These are phyloP conservation scores for Sisyra nigra DNA, from an alignment of 2,888 invertebrate species.

Conservation along the genomic window DNA sequence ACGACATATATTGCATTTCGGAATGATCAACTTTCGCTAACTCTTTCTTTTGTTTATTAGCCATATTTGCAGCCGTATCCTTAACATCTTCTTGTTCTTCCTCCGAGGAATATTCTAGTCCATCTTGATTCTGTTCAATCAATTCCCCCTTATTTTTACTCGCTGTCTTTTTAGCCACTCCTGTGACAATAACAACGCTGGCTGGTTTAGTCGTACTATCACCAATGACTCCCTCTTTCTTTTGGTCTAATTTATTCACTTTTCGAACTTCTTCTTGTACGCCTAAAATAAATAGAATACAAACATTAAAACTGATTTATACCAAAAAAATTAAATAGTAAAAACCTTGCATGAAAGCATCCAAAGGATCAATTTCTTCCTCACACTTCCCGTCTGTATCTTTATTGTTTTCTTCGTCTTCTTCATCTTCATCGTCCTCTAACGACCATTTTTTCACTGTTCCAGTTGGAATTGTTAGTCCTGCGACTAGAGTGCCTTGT, in stretches of 20 bases:
- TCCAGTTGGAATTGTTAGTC: conserved; percentile 26
- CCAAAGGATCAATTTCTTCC: conserved; percentile 82
- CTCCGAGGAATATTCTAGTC: conserved; percentile 92
- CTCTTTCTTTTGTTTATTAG: conserved; percentile 84
- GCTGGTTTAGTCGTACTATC: conserved; percentile 27
- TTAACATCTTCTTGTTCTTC: conserved; percentile 92
- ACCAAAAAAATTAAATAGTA: conserved; percentile 6
- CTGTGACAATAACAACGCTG: conserved; percentile 69
- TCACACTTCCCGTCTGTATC: conserved; percentile 29
- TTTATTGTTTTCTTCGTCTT: conserved; percentile 31
- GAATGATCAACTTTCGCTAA: conserved; percentile 85
- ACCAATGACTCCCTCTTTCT: conserved; percentile 30
- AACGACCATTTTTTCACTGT: conserved; percentile 80
- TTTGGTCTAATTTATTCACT: conserved; percentile 54
- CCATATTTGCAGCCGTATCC: conserved; percentile 73
- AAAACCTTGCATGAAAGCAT: conserved; percentile 87
- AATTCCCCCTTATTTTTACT: conserved; percentile 85
- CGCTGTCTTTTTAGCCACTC: conserved; percentile 66
- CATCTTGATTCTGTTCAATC: conserved; percentile 98
- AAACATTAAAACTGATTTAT: conserved; percentile 8
- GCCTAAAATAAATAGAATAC: conserved; percentile 15
- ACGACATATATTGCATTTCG: conserved; percentile 71
- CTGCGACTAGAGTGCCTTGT: conserved; percentile 37
- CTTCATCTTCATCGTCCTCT: conserved; percentile 92
- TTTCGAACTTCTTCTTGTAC: conserved; percentile 69